A percentile compares a stretch with the other conserved stretches of the same genome.
Evolutionary conservation across 2,888 invertebrate species (phyloP).

Genomic region (Temnothorax rugatulus): DNA sequence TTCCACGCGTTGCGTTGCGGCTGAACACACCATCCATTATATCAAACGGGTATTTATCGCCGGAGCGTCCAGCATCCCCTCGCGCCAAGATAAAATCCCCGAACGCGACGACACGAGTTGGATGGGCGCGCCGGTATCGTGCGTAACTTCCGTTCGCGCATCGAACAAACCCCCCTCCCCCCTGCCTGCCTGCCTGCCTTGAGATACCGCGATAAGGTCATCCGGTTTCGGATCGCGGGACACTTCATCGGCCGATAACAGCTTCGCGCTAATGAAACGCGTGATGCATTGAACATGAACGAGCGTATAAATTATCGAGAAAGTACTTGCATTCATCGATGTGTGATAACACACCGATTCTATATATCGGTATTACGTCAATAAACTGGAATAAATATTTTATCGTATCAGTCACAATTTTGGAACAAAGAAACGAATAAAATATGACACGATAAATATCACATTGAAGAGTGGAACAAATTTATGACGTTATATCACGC

Average conservation of each 20-base stretch:
- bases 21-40: constrained; percentile 71
- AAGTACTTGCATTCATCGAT: constrained; percentile 21
- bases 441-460: constrained; percentile 14
- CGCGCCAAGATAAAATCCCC: constrained; percentile 72
- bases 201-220: constrained; percentile 73
- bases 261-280: constrained; percentile 46
- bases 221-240: constrained; percentile 53
- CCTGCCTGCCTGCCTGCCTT: constrained; percentile 59
- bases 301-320: constrained; percentile 12
- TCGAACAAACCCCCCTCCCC: constrained; percentile 40
- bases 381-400: constrained; percentile 25
- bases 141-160: constrained; percentile 72
- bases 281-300: constrained; percentile 31
- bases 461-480: not conserved
- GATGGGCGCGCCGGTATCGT: constrained; percentile 69
- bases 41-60: constrained; percentile 75
- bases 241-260: constrained; percentile 56
- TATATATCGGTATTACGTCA: not conserved
- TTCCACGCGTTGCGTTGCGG: constrained; percentile 58
- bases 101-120: constrained; percentile 52
- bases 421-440: not conserved
- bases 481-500: not conserved
- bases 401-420: constrained; percentile 9
- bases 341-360: not conserved
- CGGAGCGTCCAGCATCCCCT: constrained; percentile 62